Percentiles rank a stretch among this genome's conserved stretches.
Evolutionary conservation across 2,888 invertebrate species (phyloP).

Genomic region (Epiblema foenella): DNA sequence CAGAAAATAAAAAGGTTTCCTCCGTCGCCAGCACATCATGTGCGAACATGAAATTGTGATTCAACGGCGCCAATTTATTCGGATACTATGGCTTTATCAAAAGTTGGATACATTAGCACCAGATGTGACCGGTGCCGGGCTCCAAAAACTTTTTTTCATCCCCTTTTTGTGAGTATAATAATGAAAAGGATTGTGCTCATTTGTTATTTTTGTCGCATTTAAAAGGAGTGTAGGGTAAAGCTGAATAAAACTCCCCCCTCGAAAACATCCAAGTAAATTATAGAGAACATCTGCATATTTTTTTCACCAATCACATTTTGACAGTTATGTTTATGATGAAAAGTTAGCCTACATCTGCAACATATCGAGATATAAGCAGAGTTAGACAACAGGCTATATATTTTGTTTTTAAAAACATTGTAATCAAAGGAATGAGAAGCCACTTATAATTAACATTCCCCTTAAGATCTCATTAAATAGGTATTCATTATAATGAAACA

Average conservation of each 20-base stretch:
- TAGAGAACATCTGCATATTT: constrained; percentile 17
- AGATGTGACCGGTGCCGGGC: constrained; percentile 62
- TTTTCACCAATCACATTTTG: constrained; percentile 7
- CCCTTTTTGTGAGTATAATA: constrained; percentile 48
- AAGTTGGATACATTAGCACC: constrained; percentile 70
- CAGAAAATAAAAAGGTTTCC: constrained; percentile 17
- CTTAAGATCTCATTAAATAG: no score
- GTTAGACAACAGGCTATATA: no score
- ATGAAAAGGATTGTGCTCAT: constrained; percentile 43
- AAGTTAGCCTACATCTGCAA: no score
- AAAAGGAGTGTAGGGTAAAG: constrained; percentile 29
- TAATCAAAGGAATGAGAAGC: no score
- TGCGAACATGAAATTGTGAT: constrained; percentile 64
- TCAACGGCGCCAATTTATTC: constrained; percentile 60
- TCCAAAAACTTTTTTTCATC: constrained; percentile 62
- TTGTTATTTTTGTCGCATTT: constrained; percentile 40
- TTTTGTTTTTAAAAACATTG: no score
- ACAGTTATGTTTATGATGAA: background rate
- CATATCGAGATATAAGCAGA: no score
- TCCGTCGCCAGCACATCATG: constrained; percentile 33
- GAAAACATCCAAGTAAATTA: constrained; percentile 12
- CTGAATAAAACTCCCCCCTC: constrained; percentile 17
- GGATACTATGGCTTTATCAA: constrained; percentile 66
- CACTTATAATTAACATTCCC: no score
- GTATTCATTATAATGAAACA: no score